Base-by-base conservation (phyloP, 2,797 vertebrate genomes). In the Protosalanx chinensis region DNA sequence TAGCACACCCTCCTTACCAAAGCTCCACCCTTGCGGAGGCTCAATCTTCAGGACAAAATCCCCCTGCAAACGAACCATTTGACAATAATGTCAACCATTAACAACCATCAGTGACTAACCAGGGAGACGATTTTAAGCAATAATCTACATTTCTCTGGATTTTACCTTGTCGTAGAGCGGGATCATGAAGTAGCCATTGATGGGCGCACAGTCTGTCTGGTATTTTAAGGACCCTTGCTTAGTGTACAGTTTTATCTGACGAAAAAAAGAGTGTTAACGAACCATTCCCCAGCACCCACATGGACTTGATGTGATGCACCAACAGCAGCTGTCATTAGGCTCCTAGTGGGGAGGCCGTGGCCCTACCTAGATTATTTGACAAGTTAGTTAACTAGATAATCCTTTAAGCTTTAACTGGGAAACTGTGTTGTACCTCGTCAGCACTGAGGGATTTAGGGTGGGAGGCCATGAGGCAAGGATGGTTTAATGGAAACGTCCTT, bases 111-210 rank as follows among this genome's bases (percentile, higher is more conserved):
- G 16, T 41, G 35, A 65, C 37, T 30, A 37, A 33, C 29, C 15
- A 63, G 5, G 58, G 29, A 57, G 49, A 49, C 53, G 33, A 27
- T 58, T 13, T 29, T 15, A 1, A 18, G 1, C 33, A 4, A 46
- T 27, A 30, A 35, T 13, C 12, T 33, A 53, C 6, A 1, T 4
- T 33, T 1, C 64, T 0, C 23, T 29, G 60, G 60, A 30, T 32
- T 2, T 7, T 90, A 99, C 98, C 97, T 99, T 99, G 83, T 99
- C 98, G 73, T 99, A 99, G 3, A 99, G 93, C 3, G 98, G 98
- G 86, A 99, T 99, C 97, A 98, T 99, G 86, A 99, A 99, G 89
- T 99, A 99, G 16, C 98, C 98, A 73, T 99, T 99, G 88, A 97
- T 98, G 3, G 97, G 98, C 68, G 98, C 97, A 69, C 98, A 99